Conservation (phyloP, 2,888 invertebrate genomes). For the Didymodactylos carnosus region DNA sequence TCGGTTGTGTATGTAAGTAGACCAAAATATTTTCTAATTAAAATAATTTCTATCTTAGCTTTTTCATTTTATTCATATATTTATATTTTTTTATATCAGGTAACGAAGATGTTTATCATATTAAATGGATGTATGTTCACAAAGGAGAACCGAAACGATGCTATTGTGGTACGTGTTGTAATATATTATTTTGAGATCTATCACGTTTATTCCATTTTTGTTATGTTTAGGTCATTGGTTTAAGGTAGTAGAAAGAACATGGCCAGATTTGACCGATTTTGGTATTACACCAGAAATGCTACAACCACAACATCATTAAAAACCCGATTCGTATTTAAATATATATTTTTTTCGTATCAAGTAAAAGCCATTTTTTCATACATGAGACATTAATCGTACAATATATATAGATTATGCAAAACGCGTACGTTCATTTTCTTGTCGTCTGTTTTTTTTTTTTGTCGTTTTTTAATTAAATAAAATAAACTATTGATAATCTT, state of each 20-base stretch:
- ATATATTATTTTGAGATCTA: background rate
- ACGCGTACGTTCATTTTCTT: too few relatives aligned
- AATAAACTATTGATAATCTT: background rate
- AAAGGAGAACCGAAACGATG: conserved; percentile 14
- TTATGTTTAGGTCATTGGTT: conserved; percentile 6
- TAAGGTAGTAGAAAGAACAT: conserved; percentile 10
- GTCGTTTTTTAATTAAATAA: too few relatives aligned
- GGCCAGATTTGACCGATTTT: conserved; percentile 12
- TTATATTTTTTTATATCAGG: background rate
- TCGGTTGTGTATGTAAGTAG: conserved; percentile 10
- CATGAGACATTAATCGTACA: too few relatives aligned
- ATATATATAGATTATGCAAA: too few relatives aligned
- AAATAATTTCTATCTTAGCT: background rate
- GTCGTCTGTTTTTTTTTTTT: background rate
- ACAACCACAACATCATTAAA: background rate
- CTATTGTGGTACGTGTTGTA: background rate
- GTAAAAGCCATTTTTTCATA: too few relatives aligned
- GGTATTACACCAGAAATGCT: conserved; percentile 7
- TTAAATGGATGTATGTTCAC: conserved; percentile 11
- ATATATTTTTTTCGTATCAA: too few relatives aligned
- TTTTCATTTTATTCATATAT: background rate
- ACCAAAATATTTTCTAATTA: too few relatives aligned
- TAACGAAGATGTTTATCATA: conserved; percentile 10
- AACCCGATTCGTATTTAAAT: too few relatives aligned
- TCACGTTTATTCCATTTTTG: background rate